Conservation (phyloP, 1,140 invertebrate species). For the Saccostrea echinata region DNA sequence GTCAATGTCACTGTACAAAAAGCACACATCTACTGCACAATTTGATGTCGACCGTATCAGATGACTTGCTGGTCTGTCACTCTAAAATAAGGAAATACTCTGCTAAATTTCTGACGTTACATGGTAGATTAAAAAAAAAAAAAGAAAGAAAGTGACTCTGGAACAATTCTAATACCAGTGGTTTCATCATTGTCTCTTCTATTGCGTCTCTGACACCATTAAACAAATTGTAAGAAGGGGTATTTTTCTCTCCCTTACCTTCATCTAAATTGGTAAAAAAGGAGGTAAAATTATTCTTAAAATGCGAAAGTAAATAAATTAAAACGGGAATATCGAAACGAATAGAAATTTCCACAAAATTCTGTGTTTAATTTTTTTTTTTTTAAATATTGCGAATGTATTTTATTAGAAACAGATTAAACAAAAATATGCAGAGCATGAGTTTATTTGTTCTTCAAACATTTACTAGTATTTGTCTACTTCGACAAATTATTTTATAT, state of each 20-base stretch:
- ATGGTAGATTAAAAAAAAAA: background rate
- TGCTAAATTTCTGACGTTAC: background rate
- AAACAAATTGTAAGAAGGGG: constrained; percentile 33
- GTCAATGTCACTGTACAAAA: constrained; percentile 30
- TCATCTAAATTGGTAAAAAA: constrained; percentile 36
- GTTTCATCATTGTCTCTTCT: constrained; percentile 6
- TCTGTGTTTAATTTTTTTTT: too few relatives aligned
- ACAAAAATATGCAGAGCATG: too few relatives aligned
- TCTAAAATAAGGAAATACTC: background rate
- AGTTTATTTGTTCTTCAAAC: too few relatives aligned
- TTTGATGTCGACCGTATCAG: background rate
- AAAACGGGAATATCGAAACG: too few relatives aligned
- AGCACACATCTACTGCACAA: constrained; percentile 22
- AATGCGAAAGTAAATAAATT: too few relatives aligned
- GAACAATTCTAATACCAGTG: constrained; percentile 11
- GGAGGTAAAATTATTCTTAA: too few relatives aligned
- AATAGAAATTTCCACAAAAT: too few relatives aligned
- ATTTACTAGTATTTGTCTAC: too few relatives aligned
- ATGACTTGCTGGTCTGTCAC: background rate
- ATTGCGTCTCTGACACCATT: constrained; percentile 11
- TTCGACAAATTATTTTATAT: too few relatives aligned
- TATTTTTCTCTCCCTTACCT: constrained; percentile 26
- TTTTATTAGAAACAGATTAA: too few relatives aligned
- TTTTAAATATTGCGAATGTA: too few relatives aligned
- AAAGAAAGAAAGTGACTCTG: too few relatives aligned